Conservation (phyloP, 2,797 vertebrate genomes). For the Girardinus metallicus region DNA sequence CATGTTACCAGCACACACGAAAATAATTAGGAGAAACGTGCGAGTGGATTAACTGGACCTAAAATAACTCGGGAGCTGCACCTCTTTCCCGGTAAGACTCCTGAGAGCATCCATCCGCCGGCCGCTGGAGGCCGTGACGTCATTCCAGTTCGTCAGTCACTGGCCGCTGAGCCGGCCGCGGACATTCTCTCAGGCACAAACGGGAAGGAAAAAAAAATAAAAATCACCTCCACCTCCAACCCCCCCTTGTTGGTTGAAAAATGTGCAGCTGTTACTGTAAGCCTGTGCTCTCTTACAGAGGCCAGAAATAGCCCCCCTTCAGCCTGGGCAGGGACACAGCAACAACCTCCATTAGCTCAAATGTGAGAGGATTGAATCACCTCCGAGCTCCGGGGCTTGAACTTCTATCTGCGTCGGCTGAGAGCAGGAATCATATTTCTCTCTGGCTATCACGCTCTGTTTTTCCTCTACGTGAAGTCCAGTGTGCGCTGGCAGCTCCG, state of each 20-base stretch:
- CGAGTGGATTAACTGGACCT: slow-evolving; percentile 58
- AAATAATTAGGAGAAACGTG: slow-evolving; percentile 65
- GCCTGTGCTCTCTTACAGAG: slow-evolving; percentile 46
- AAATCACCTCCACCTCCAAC: neutral
- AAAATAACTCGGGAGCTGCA: slow-evolving; percentile 60
- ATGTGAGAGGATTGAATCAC: slow-evolving; percentile 71
- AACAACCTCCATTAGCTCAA: slow-evolving; percentile 72
- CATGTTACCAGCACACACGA: slow-evolving; percentile 49
- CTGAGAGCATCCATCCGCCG: slow-evolving; percentile 42
- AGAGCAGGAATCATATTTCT: slow-evolving; percentile 72
- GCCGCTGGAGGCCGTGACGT: slow-evolving; percentile 63
- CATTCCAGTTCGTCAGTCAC: slow-evolving; percentile 72
- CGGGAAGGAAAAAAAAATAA: neutral
- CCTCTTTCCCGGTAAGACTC: slow-evolving; percentile 56
- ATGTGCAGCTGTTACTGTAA: slow-evolving; percentile 78
- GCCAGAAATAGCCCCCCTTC: slow-evolving; percentile 72
- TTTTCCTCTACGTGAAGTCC: slow-evolving; percentile 51
- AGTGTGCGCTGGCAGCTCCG: slow-evolving; percentile 44
- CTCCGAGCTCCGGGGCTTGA: slow-evolving; percentile 61
- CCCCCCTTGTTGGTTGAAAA: slow-evolving; percentile 43
- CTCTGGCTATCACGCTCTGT: slow-evolving; percentile 47
- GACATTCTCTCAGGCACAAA: slow-evolving; percentile 35
- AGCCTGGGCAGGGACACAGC: slow-evolving; percentile 56
- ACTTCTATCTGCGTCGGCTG: slow-evolving; percentile 61
- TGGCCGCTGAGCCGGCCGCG: slow-evolving; percentile 48